These are phyloP conservation scores for Aphelinus atriplicis DNA, from an alignment of 1,140 invertebrate genomes.

Conservation along the genomic window DNA sequence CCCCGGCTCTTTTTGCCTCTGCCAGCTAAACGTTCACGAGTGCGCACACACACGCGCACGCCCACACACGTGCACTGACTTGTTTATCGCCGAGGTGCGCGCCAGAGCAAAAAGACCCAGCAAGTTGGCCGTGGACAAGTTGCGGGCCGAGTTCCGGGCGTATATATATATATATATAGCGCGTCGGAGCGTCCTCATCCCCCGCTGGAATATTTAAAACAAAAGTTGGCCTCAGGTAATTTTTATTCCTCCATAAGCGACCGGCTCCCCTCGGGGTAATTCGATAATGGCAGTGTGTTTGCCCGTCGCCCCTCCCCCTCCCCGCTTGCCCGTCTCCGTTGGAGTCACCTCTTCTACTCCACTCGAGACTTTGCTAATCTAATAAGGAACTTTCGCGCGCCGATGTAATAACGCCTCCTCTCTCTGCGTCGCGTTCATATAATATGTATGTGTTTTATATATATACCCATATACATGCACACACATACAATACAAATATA, in stretches of 20 bases:
- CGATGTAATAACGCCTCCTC: conserved; percentile 38
- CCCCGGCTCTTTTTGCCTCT: too few species aligned
- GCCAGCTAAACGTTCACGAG: neutral
- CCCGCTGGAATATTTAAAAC: conserved; percentile 5
- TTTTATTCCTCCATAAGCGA: neutral
- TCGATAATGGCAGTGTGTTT: conserved; percentile 31
- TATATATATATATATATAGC: too few species aligned
- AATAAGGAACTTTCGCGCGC: conserved; percentile 38
- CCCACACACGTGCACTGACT: too few species aligned
- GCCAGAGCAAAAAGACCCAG: too few species aligned
- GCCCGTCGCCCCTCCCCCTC: neutral
- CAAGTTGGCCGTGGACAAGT: too few species aligned
- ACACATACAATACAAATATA: neutral
- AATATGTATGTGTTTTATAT: too few species aligned
- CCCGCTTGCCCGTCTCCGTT: neutral
- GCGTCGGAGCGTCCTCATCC: neutral
- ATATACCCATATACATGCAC: too few species aligned
- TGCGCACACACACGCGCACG: neutral
- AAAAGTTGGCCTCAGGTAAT: neutral
- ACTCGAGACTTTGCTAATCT: conserved; percentile 38
- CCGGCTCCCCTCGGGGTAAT: conserved; percentile 22
- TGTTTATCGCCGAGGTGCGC: too few species aligned
- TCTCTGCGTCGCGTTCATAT: neutral
- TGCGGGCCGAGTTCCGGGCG: too few species aligned
- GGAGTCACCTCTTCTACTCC: conserved; percentile 1